Evolutionary conservation across 1,140 invertebrate genomes (phyloP).

Genomic region (Cydia splendana): DNA sequence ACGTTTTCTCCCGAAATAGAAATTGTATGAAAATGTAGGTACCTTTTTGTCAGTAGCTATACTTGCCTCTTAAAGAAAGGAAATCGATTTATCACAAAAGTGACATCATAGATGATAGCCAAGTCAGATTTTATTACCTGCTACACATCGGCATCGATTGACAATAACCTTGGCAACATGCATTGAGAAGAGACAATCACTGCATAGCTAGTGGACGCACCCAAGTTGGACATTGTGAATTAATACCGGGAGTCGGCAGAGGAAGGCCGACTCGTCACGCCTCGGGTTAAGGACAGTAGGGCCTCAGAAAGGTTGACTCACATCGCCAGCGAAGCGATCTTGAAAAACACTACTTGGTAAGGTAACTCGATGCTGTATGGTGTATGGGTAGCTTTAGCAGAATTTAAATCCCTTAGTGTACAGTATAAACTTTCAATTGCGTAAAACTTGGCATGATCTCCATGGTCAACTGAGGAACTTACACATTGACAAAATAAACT

Average conservation of each 20-base stretch:
- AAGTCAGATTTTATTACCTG: background rate
- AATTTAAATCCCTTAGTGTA: too few species aligned
- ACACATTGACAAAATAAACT: too few species aligned
- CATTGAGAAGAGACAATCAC: constrained; percentile 74
- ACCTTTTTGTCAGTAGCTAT: too few species aligned
- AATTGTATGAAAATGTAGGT: too few species aligned
- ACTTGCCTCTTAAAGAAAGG: too few species aligned
- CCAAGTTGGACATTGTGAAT: constrained; percentile 66
- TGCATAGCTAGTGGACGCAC: constrained; percentile 68
- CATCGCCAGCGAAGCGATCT: background rate
- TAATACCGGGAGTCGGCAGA: constrained; percentile 56
- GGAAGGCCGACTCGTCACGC: constrained; percentile 76
- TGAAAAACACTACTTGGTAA: background rate
- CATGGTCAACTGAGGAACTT: too few species aligned
- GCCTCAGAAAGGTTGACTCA: constrained; percentile 24
- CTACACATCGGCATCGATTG: constrained; percentile 39
- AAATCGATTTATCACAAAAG: background rate
- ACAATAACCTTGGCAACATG: constrained; percentile 60
- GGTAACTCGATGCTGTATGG: background rate
- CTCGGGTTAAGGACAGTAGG: constrained; percentile 73
- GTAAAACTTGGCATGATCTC: too few species aligned
- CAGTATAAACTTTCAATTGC: too few species aligned
- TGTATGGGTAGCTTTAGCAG: too few species aligned
- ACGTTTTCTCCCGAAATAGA: too few species aligned
- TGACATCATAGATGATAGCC: background rate